phyloP scores from a whole-genome alignment of 2,888 invertebrate species.

The Synergus itoensis region DNA sequence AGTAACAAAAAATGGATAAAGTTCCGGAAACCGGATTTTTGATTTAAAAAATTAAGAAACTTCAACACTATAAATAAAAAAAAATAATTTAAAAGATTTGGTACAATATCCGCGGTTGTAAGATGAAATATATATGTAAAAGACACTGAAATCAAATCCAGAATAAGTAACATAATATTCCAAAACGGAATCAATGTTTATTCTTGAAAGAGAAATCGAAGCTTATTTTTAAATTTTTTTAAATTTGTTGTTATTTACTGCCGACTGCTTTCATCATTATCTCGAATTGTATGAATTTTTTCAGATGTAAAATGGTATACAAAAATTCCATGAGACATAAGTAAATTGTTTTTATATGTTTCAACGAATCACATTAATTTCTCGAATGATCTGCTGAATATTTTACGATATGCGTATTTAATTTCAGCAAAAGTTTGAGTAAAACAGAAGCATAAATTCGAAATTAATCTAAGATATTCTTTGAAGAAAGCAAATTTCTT shows the following conservation, averaged over 20 bases:
- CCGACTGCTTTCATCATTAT: not conserved
- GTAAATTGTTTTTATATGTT: not conserved
- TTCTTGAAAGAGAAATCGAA: not conserved
- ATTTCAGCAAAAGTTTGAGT: too few relatives aligned
- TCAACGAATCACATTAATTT: too few relatives aligned
- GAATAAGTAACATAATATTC: constrained; percentile 15
- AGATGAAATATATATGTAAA: constrained; percentile 13
- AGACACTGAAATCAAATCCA: constrained; percentile 5
- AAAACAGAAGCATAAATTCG: too few relatives aligned
- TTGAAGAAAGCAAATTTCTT: too few relatives aligned
- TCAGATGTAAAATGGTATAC: not conserved
- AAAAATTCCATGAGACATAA: not conserved
- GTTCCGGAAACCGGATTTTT: too few relatives aligned
- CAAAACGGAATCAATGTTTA: not conserved
- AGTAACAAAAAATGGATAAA: not conserved
- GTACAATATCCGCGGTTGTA: constrained; percentile 5
- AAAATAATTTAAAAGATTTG: not conserved
- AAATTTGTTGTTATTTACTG: not conserved
- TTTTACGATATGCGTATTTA: too few relatives aligned
- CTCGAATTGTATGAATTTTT: not conserved
- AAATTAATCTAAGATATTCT: too few relatives aligned
- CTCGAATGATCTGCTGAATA: too few relatives aligned
- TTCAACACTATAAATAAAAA: not conserved
- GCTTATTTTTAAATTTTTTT: not conserved
- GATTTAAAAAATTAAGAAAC: not conserved